Percentiles rank a stretch among this genome's conserved stretches.
Conservation (phyloP, 2,797 vertebrate genomes). For the Enoplosus armatus region DNA sequence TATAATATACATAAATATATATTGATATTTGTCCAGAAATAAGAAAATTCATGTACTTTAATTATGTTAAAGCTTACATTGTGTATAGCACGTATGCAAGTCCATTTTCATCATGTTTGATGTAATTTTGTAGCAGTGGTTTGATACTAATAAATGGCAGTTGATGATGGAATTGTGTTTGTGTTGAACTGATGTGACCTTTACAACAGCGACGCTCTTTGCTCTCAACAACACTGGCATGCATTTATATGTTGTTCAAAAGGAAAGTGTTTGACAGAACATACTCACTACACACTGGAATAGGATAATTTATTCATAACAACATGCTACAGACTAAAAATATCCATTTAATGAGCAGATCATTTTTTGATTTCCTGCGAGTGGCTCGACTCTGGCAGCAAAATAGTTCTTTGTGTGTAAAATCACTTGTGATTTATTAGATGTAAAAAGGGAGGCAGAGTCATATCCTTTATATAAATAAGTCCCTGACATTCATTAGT, state of each 20-base stretch:
- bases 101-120: slow-evolving; percentile 87
- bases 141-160: slow-evolving; percentile 90
- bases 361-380: slow-evolving; percentile 34
- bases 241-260: slow-evolving; percentile 26
- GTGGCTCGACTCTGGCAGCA: slow-evolving; percentile 1
- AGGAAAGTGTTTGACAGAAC: slow-evolving; percentile 19
- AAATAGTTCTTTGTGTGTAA: slow-evolving; percentile 3
- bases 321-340: slow-evolving; percentile 55
- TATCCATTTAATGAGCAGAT: slow-evolving; percentile 55
- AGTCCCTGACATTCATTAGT: not conserved
- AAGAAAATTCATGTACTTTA: slow-evolving; percentile 82
- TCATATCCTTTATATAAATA: slow-evolving; percentile 5
- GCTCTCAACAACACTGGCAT: not conserved
- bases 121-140: slow-evolving; percentile 90
- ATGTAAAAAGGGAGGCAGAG: not conserved
- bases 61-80: slow-evolving; percentile 87
- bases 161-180: slow-evolving; percentile 84
- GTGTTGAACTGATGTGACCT: slow-evolving; percentile 57
- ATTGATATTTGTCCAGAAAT: slow-evolving; percentile 86
- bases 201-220: not conserved
- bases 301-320: slow-evolving; percentile 63
- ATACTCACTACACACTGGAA: slow-evolving; percentile 13
- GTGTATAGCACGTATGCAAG: slow-evolving; percentile 88
- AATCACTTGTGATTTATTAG: not conserved
- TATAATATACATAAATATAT: slow-evolving; percentile 80